Evolutionary conservation across 2,797 vertebrate species (phyloP).

Genomic region (Crocodylus rhombifer): DNA sequence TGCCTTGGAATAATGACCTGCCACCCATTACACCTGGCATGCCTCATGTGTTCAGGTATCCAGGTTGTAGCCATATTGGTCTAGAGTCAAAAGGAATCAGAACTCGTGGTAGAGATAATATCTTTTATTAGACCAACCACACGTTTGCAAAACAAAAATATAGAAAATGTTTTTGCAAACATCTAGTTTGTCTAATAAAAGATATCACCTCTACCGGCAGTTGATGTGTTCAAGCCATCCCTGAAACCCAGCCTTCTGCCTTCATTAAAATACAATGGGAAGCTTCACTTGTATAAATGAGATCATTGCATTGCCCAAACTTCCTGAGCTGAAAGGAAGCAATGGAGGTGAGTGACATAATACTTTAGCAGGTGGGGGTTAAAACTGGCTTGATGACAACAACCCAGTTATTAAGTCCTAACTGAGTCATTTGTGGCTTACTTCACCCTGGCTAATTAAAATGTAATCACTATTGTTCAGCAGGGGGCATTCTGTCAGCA

Average conservation of each 20-base stretch:
- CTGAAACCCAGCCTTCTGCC: background rate
- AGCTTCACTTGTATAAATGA: conserved; percentile 23
- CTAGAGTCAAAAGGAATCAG: too few species aligned
- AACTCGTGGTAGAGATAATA: too few species aligned
- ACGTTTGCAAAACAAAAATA: too few species aligned
- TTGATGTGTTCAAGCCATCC: background rate
- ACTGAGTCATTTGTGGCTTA: conserved; percentile 73
- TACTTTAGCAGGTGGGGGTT: conserved; percentile 60
- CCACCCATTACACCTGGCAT: background rate
- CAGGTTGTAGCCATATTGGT: too few species aligned
- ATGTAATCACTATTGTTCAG: conserved; percentile 76
- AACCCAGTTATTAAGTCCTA: conserved; percentile 68
- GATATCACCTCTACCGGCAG: too few species aligned
- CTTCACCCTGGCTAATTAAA: conserved; percentile 79
- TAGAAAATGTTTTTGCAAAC: too few species aligned
- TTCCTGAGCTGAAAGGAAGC: background rate
- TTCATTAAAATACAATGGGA: conserved; percentile 17
- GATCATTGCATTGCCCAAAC: conserved; percentile 37
- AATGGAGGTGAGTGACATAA: conserved; percentile 50
- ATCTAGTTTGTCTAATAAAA: too few species aligned
- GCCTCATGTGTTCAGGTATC: too few species aligned
- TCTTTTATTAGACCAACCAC: too few species aligned
- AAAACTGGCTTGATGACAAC: conserved; percentile 43
- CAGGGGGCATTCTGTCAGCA: conserved; percentile 74
- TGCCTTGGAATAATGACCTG: background rate